Conservation (phyloP, 1,140 invertebrate species). For the Bradynema listronoti region DNA sequence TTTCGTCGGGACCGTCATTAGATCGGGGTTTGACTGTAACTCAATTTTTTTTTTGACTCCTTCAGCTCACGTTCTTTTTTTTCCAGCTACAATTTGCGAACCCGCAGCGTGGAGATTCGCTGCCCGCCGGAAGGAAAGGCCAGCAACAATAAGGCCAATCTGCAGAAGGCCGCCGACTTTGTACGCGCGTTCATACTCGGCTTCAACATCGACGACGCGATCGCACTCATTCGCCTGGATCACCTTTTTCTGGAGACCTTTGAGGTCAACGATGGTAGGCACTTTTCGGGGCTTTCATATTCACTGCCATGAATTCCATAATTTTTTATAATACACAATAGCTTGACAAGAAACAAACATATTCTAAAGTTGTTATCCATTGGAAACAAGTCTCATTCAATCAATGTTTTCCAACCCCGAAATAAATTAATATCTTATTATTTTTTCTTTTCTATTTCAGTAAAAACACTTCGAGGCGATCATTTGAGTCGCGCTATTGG, state of each 20-base stretch:
- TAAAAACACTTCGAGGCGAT: constrained; percentile 88
- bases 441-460: constrained; percentile 59
- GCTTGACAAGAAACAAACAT: neutral
- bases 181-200: constrained; percentile 89
- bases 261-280: constrained; percentile 78
- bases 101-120: constrained; percentile 79
- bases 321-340: neutral
- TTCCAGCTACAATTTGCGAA: constrained; percentile 76
- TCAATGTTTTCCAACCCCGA: neutral
- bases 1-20: too few relatives aligned
- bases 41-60: too few relatives aligned
- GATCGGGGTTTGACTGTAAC: too few relatives aligned
- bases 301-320: neutral
- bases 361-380: too few relatives aligned
- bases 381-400: neutral
- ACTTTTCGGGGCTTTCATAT: constrained; percentile 8
- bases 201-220: constrained; percentile 92
- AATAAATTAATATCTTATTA: neutral
- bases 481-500: constrained; percentile 90
- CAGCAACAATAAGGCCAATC: constrained; percentile 71
- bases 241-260: constrained; percentile 95
- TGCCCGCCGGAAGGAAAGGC: constrained; percentile 47
- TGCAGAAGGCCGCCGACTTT: constrained; percentile 97
- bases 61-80: too few relatives aligned
- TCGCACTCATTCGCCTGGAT: constrained; percentile 86